phyloP scores from a whole-genome alignment of 92 coral and sea anemone species.

The Zoanthus sociatus region DNA sequence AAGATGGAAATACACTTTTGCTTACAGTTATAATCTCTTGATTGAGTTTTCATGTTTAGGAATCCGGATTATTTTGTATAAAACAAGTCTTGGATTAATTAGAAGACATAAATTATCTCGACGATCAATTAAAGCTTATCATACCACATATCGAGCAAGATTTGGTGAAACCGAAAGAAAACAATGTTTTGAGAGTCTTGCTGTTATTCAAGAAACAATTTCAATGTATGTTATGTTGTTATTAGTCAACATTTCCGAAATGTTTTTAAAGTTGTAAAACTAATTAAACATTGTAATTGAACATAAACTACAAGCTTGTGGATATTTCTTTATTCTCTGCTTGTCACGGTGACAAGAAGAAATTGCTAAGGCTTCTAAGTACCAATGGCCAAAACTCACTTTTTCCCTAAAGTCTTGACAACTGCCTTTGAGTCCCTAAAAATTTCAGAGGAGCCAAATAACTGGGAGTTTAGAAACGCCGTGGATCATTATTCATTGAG shows the following conservation, averaged over 20 bases:
- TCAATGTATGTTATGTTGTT: neutral
- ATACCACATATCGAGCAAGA: neutral
- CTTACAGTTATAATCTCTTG: neutral
- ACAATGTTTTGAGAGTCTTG: neutral
- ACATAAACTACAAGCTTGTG: neutral
- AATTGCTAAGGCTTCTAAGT: neutral
- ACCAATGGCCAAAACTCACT: constrained; percentile 6
- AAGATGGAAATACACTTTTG: neutral
- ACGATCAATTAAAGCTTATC: neutral
- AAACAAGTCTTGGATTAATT: neutral
- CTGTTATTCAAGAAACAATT: neutral
- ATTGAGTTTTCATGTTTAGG: too few relatives aligned
- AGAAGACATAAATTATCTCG: neutral
- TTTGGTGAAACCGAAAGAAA: constrained; percentile 20
- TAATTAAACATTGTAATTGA: neutral
- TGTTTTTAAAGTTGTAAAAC: neutral
- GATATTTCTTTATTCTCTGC: neutral
- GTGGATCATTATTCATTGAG: constrained; percentile 9
- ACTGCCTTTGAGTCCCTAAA: constrained; percentile 31
- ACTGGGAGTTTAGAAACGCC: constrained; percentile 43
- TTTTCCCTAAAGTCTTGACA: constrained; percentile 20
- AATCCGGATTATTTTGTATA: neutral
- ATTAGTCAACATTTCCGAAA: neutral
- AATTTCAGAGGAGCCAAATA: constrained; percentile 14
- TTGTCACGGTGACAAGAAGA: neutral